Percentiles rank a stretch among this genome's conserved stretches.
phyloP scores from a whole-genome alignment of 2,113 vertebrate genomes.

The Pygoscelis adeliae region DNA sequence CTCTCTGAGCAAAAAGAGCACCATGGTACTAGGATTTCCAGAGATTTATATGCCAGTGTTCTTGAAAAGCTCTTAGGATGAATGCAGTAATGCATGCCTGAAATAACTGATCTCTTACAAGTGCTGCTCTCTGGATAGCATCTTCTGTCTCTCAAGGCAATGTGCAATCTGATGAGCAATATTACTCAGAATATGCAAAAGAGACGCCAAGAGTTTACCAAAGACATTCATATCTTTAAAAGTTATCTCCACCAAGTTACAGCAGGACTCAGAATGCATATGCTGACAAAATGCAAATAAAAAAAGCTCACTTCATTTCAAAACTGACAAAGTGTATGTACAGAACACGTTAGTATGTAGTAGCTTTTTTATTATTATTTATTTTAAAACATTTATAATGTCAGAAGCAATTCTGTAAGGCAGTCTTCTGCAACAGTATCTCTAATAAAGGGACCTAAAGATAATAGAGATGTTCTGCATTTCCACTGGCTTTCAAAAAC shows the following conservation, averaged over 20 bases:
- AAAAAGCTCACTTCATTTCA: not conserved
- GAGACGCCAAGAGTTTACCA: not conserved
- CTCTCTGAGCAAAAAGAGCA: slow-evolving; percentile 28
- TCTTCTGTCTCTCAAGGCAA: slow-evolving; percentile 45
- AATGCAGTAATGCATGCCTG: not conserved
- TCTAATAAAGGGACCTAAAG: not conserved
- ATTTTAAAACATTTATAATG: not conserved
- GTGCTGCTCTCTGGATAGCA: slow-evolving; percentile 43
- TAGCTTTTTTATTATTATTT: not conserved
- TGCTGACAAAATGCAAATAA: not conserved
- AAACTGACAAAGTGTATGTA: not conserved
- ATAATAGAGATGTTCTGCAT: not conserved
- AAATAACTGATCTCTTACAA: slow-evolving; percentile 53
- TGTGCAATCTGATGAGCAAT: not conserved
- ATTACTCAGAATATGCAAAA: slow-evolving; percentile 25
- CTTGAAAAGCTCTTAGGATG: slow-evolving; percentile 43
- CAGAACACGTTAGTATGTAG: fast-evolving
- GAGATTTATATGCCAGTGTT: slow-evolving; percentile 8
- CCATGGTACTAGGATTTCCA: not conserved
- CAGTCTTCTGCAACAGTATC: not conserved
- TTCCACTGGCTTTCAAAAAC: not conserved
- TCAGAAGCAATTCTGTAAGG: not conserved
- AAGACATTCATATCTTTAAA: not conserved
- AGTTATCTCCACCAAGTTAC: not conserved
- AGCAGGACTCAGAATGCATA: not conserved